Base-by-base conservation (phyloP, 2,113 vertebrate species). In the Stigmatopora argus region DNA sequence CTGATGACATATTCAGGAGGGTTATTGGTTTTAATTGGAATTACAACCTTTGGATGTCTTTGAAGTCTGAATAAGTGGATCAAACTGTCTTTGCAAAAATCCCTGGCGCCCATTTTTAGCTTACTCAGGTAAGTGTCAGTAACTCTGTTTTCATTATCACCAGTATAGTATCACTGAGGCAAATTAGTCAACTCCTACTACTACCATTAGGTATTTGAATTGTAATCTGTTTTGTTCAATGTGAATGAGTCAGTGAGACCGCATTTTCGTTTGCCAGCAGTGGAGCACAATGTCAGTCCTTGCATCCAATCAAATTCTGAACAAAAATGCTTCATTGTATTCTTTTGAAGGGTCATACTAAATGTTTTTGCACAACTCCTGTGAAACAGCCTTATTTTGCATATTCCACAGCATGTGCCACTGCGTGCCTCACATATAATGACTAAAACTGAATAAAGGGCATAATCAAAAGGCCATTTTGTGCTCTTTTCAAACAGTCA, bases 381-480 rank as follows among this genome's bases (percentile, higher is more conserved):
- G 65, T 34, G 63, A 68, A 56, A 60, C 35, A 45, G 59, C 23
- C 68, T 62, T 67, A 62, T 65, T 79, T 80, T 77, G 78, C 72
- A 77, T 83, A 72, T 75, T 66, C 53, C 61, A 65, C 65, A 69
- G 35, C 61, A 72, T 73, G 71, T 79, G 47, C 65, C 63, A 71
- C 61, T 38, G 48, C 62, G 63, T 66, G 23, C 73, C 64, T 74
- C 69, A 78, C 72, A 53, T 81, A 82, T 80, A 82, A 85, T 78
- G 78, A 83, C 62, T 12, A 60, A 47, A 78, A 47, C 64, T 66
- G 73, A 57, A 62, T 8, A 78, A 80, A 85, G 75, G 80, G 60
- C 78, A 83, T 75, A 65, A 75, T 80, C 65, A 76, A 83, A 86
- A 86, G 81, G 78, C 75, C 76, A 86, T 80, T 81, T 66, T 69